A percentile compares a stretch with the other conserved stretches of the same genome.
Evolutionary conservation across 2,113 vertebrate species (phyloP).

Genomic region (Tichodroma muraria): DNA sequence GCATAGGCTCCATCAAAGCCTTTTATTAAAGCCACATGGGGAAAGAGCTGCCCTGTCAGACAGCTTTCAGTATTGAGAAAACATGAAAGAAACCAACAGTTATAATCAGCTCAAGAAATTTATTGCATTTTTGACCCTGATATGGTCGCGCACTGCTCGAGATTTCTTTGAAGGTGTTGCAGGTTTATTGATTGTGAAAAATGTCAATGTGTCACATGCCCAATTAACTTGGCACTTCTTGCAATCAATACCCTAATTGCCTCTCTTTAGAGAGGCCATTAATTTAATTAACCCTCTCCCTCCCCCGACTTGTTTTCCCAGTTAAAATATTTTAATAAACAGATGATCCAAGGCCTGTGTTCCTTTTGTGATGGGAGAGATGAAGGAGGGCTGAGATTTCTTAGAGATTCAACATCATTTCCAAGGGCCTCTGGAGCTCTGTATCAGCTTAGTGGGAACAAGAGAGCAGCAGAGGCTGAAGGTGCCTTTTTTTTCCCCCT

Average conservation of each 20-base stretch:
- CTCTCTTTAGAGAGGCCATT: constrained; percentile 56
- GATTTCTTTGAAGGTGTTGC: constrained; percentile 58
- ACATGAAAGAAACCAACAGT: constrained; percentile 59
- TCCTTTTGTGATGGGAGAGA: not conserved
- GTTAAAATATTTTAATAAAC: constrained; percentile 27
- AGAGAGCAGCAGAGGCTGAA: not conserved
- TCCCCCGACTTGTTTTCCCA: not conserved
- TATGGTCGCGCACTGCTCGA: not conserved
- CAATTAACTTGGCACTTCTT: constrained; percentile 60
- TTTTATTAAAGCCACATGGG: constrained; percentile 47
- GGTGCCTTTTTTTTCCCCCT: not conserved
- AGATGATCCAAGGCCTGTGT: not conserved
- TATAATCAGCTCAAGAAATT: constrained; percentile 55
- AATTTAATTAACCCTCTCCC: constrained; percentile 61
- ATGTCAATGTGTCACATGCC: constrained; percentile 63
- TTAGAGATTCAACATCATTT: not conserved
- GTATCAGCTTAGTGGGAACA: not conserved
- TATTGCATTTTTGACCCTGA: constrained; percentile 53
- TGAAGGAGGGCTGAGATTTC: not conserved
- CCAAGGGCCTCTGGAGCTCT: not conserved
- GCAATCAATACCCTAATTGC: constrained; percentile 64
- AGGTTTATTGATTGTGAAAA: constrained; percentile 57
- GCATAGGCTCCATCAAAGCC: constrained; percentile 51
- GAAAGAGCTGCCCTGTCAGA: constrained; percentile 33
- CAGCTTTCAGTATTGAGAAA: constrained; percentile 36